Evolutionary conservation across 2,888 invertebrate genomes (phyloP).

Genomic region (Elysia crispata): DNA sequence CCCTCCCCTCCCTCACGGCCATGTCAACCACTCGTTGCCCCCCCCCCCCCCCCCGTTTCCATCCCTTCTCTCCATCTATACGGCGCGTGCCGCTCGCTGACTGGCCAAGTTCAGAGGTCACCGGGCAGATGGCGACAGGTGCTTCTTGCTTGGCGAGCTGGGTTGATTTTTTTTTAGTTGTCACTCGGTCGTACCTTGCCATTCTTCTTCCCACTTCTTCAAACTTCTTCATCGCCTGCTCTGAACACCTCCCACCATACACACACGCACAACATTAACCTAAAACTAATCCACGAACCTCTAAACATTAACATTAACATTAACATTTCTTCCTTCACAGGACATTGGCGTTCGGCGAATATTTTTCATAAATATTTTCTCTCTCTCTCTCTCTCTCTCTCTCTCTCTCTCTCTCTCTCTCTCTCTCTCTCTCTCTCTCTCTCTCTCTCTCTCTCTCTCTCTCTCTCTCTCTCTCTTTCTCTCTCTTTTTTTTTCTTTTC

Average conservation of each 20-base stretch:
- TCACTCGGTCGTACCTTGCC: not conserved
- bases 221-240: not conserved
- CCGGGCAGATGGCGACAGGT: conserved; percentile 48
- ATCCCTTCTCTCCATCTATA: no score
- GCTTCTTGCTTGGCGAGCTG: conserved; percentile 3
- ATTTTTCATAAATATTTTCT: no score
- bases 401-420: not conserved
- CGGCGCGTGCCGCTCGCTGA: conserved; percentile 37
- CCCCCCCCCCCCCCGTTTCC: no score
- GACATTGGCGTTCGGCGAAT: no score
- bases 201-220: not conserved
- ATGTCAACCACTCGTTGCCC: no score
- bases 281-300: no score
- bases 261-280: no score
- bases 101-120: conserved; percentile 41
- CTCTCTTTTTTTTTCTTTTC: conserved; percentile 11
- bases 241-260: not conserved
- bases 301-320: no score
- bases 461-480: not conserved
- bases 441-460: not conserved
- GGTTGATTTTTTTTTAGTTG: not conserved
- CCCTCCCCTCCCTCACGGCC: no score
- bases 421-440: not conserved
- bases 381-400: not conserved
- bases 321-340: no score